Evolutionary conservation across 2,797 vertebrate species (phyloP), one percentile per base, ranked within the genome.

Genomic region (Cephalopachus bancanus): DNA sequence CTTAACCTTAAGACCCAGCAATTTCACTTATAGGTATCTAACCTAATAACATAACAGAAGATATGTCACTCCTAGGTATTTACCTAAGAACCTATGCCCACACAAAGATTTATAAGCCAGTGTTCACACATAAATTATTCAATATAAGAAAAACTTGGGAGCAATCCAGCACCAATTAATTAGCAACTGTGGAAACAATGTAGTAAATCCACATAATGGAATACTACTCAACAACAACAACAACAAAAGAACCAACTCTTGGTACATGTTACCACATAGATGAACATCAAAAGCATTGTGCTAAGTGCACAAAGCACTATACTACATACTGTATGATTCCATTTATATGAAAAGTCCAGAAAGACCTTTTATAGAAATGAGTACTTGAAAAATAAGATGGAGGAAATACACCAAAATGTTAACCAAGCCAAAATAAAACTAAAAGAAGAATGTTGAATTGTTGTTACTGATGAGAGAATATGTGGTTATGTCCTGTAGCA

Each of bases 361-460:
- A 85, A 96, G 76, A 3, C 26, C 33, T 44, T 44, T 44, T 44
- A 44, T 44, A 44, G 44, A 44, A 44, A 19, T 10, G 8, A 7
- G 8, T 65, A 53, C 22, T 33, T 83, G 65, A 89, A 96, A 93
- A 94, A 53, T 51, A 94, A 51, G 4, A 55, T 53, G 67, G 60
- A 53, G 44, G n/a, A 78, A 84, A 26, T 62, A 62, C 1, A 69
- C 30, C 26, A 93, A 67, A 78, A 83, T 65, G 7, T 93, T 91
- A 71, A 75, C 53, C 44, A 81, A 76, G 59, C 53, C 33, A 78
- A 96, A 76, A 7, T 78, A 59, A 93, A 94, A 71, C 37, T 71
- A 26, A 17, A 9, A 67, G 17, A n/a, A 3, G 51, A 80, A 14
- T 62, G 33, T 14, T n/a, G 57, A 76, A 72, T 20, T 86, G 51